Evolutionary conservation across 2,888 invertebrate genomes (phyloP), one percentile per base, ranked within the genome.

Genomic region (Dicyrtomina minuta): DNA sequence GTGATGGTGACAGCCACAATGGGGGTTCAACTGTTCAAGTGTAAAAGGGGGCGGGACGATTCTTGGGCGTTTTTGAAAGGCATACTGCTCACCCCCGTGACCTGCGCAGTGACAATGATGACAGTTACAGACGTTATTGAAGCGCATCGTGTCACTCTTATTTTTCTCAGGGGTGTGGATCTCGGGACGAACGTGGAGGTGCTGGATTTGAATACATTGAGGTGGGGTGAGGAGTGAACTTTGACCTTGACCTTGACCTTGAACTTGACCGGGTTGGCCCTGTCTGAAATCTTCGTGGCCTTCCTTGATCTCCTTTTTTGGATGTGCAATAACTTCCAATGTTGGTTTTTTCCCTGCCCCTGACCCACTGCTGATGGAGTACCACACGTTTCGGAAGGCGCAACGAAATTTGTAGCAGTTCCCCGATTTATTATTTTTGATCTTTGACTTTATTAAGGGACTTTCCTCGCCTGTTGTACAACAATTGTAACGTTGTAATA

Each of bases 341-440:
- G 22, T 39, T 59, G 13, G 44, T 59, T 41, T 39, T 59, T 33
- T 59, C 59, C 12, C n/a, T 10, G 6, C 41, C 41, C 8, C 41
- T 59, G 2, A 59, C 6, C 2, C n/a, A 12, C 49, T n/a, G 27
- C 49, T 62, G 10, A 62, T 24, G 6, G 46, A 20, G 49, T 62
- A 49, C 46, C 46, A 62, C 12, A 49, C 61, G n/a, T 46, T 17
- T 13, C 49, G 46, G 24, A 62, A 43, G 26, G 26, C 61, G 26
- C 24, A 12, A n/a, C 61, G 61, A 13, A 62, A 46, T 26, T 17
- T 46, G n/a, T 27, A 62, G 24, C 61, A 62, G 17, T 62, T 62
- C 15, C 61, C 61, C 1, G 26, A 20, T 27, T 62, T 53, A n/a
- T n/a, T n/a, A n/a, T n/a, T n/a, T n/a, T n/a, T n/a, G n/a, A n/a